phyloP scores from a whole-genome alignment of 2,888 invertebrate species.

The Cordilura impudica region DNA sequence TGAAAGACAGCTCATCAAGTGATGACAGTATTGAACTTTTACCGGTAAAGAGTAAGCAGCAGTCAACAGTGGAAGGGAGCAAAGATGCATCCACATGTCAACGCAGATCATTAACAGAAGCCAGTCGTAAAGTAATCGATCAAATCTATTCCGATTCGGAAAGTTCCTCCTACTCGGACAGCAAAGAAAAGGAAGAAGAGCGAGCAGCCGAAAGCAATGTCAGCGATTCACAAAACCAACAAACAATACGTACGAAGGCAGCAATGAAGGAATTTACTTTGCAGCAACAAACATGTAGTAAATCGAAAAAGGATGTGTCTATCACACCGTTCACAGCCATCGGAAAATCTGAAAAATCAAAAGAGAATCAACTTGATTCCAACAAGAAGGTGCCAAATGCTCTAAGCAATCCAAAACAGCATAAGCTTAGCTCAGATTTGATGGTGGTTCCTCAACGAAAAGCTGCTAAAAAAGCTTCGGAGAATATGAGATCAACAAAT shows the following conservation, averaged over 20 bases:
- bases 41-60: constrained; percentile 78
- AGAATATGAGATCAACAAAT: constrained; percentile 87
- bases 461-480: constrained; percentile 94
- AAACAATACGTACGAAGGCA: constrained; percentile 87
- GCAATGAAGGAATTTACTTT: constrained; percentile 90
- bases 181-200: constrained; percentile 71
- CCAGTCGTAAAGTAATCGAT: constrained; percentile 80
- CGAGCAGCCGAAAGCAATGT: constrained; percentile 81
- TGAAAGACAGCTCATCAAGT: constrained; percentile 85
- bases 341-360: constrained; percentile 27
- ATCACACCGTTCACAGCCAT: constrained; percentile 1
- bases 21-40: constrained; percentile 91
- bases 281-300: constrained; percentile 67
- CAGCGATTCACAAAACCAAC: constrained; percentile 84
- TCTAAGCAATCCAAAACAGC: constrained; percentile 57
- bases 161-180: constrained; percentile 69
- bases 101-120: background rate
- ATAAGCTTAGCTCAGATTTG: constrained; percentile 84
- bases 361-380: constrained; percentile 1
- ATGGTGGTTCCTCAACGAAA: constrained; percentile 91
- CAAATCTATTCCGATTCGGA: constrained; percentile 91
- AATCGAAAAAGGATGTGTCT: constrained; percentile 64
- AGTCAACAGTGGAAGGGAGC: constrained; percentile 28
- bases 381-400: constrained; percentile 50
- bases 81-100: constrained; percentile 20